Percentiles rank a stretch among this genome's conserved stretches.
phyloP scores from a whole-genome alignment of 1,140 invertebrate genomes.

The Halyomorpha halys region DNA sequence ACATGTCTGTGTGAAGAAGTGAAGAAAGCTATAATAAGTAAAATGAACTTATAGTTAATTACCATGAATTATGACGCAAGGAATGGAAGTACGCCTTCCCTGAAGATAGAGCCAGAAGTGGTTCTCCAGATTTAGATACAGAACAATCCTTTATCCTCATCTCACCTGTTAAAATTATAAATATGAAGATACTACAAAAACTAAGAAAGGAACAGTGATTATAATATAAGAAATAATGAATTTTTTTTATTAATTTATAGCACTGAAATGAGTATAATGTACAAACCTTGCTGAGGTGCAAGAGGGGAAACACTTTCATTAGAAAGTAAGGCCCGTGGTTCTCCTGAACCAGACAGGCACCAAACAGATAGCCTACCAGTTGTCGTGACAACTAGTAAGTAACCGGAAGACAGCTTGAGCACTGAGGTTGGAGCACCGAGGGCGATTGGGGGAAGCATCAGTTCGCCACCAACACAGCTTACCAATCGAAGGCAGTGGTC shows the following conservation, averaged over 20 bases:
- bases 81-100: conserved; percentile 57
- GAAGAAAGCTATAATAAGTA: no score
- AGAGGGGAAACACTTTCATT: conserved; percentile 10
- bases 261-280: neutral
- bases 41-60: conserved; percentile 28
- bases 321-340: conserved; percentile 2
- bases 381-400: conserved; percentile 36
- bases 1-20: no score
- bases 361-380: conserved; percentile 37
- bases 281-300: neutral
- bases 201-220: neutral
- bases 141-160: conserved; percentile 45
- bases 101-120: conserved; percentile 52
- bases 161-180: conserved; percentile 33
- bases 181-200: neutral
- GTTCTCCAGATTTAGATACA: conserved; percentile 49
- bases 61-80: conserved; percentile 53
- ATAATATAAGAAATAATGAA: no score
- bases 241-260: neutral
- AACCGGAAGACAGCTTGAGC: conserved; percentile 36
- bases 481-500: conserved; percentile 56
- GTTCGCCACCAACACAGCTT: conserved; percentile 42
- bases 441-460: conserved; percentile 50
- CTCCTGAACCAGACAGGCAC: conserved; percentile 30
- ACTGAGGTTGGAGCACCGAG: conserved; percentile 47